Evolutionary conservation across 2,797 vertebrate genomes (phyloP), one percentile per base, ranked within the genome.

Genomic region (Geotrypetes seraphini): DNA sequence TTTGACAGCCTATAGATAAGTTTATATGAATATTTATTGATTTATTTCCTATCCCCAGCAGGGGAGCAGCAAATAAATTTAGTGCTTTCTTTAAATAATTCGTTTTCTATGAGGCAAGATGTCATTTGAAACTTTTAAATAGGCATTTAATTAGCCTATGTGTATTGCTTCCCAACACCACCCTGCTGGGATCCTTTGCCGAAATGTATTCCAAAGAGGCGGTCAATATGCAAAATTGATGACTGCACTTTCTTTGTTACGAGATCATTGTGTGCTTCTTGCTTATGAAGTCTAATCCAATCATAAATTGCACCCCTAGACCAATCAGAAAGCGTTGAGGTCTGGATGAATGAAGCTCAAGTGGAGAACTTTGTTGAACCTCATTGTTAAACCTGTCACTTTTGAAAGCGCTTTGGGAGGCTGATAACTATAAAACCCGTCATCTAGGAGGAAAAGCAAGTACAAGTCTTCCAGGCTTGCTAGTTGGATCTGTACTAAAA

Each of bases 211-310:
- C 81, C 67, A 78, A 81, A 85, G 85, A 85, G 79, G 76, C 86
- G 81, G 80, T 83, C 83, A 78, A 83, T 81, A 83, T 78, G 84
- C 84, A 87, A 83, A 88, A 88, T 67, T 84, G 84, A 90, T 89
- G 87, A 83, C 75, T 64, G 66, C 65, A 70, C 56, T 63, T 73
- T 76, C 73, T 92, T 92, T 91, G 88, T 90, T 66, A 57, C 47
- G 59, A 25, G 58, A 58, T 78, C 80, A 81, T 89, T 89, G 87
- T 88, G 80, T 59, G 53, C n/a, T 63, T 69, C 79, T 77, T 83
- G 80, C 87, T 91, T 88, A 89, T 91, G 85, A 90, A 90, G 88
- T 86, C 87, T 91, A 91, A 96, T 96, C 88, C 90, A 91, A 94
- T 95, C 92, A 90, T 91, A 90, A 92, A 91, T 89, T 88, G 88